Percentiles rank a stretch among this genome's conserved stretches.
These are phyloP conservation scores for Phrynocephalus guinanensis DNA, from an alignment of 2,797 vertebrate species.

Conservation along the genomic window DNA sequence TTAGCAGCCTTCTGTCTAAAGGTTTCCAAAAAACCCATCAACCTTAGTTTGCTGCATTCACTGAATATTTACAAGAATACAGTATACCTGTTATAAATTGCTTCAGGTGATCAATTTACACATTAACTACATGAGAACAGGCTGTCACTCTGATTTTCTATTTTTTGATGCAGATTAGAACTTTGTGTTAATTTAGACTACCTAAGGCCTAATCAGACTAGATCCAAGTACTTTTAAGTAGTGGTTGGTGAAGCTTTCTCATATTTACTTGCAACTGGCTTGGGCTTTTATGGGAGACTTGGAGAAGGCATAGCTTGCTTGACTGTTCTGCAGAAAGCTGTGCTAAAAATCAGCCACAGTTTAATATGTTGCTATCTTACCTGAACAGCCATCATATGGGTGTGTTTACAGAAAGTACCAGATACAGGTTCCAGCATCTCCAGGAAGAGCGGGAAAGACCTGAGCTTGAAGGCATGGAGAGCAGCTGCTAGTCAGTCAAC, in stretches of 20 bases:
- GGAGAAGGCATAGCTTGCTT: neutral
- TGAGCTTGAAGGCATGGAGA: neutral
- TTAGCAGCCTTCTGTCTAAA: neutral
- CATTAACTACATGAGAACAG: neutral
- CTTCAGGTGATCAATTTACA: neutral
- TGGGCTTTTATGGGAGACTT: neutral
- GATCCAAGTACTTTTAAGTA: neutral
- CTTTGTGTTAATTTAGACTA: neutral
- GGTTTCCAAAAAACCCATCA: neutral
- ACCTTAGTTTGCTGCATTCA: neutral
- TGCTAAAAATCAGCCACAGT: neutral
- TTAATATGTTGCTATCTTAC: neutral
- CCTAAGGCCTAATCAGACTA: neutral
- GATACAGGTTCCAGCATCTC: neutral
- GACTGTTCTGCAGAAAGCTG: neutral
- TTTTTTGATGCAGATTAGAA: neutral
- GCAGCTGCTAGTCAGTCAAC: neutral
- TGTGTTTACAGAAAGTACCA: neutral
- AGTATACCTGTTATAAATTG: neutral
- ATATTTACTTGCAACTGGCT: neutral
- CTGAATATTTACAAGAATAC: neutral
- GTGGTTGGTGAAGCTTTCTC: neutral
- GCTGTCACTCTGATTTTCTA: neutral
- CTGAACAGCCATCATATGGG: neutral
- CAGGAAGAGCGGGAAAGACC: neutral